phyloP scores from a whole-genome alignment of 1,140 invertebrate species.

The Neodiprion fabricii region DNA sequence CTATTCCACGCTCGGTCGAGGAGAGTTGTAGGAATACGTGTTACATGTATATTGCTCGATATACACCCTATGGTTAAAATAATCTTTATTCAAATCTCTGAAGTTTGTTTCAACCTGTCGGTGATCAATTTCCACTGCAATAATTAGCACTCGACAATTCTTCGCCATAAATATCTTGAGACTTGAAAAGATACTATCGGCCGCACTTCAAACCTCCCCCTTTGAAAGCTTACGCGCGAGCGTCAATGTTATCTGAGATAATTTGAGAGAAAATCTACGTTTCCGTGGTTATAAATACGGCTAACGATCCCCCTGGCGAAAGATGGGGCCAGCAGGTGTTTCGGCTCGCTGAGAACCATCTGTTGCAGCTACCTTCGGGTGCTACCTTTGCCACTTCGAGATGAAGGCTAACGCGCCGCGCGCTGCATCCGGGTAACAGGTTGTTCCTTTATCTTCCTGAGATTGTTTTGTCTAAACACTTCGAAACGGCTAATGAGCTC shows the following conservation, averaged over 20 bases:
- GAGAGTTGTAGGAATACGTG: too few species aligned
- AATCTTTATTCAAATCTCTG: too few species aligned
- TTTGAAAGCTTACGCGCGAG: not conserved
- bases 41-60: too few species aligned
- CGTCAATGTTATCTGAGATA: not conserved
- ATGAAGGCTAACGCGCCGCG: conserved; percentile 24
- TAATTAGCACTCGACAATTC: too few species aligned
- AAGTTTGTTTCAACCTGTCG: too few species aligned
- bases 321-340: not conserved
- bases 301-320: not conserved
- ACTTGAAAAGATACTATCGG: too few species aligned
- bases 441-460: conserved; percentile 36
- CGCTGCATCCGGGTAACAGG: conserved; percentile 37
- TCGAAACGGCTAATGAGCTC: conserved; percentile 40
- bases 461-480: conserved; percentile 47
- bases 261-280: conserved; percentile 1
- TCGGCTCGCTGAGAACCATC: conserved; percentile 3
- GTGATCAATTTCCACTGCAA: too few species aligned
- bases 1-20: too few species aligned
- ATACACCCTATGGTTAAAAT: too few species aligned
- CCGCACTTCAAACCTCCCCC: too few species aligned
- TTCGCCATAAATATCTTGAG: too few species aligned
- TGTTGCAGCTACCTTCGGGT: not conserved
- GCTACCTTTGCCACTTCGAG: conserved; percentile 30
- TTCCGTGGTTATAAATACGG: not conserved